Conservation (phyloP, 2,888 invertebrate species). For the Apodemia duryi region DNA sequence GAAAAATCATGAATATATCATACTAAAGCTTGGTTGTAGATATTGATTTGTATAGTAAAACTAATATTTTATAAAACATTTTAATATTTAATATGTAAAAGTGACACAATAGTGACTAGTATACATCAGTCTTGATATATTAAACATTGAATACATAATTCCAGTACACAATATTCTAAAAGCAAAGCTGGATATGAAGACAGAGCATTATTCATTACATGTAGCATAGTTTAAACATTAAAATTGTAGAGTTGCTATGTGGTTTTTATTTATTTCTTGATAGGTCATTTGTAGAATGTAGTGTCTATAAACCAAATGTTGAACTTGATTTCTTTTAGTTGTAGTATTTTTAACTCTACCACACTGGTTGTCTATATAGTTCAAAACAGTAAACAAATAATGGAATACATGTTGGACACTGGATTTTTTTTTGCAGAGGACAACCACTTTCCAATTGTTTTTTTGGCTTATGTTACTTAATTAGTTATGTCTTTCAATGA, state of each 20-base stretch:
- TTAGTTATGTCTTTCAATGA: no score
- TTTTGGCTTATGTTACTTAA: no score
- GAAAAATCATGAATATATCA: constrained; percentile 50
- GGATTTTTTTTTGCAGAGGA: no score
- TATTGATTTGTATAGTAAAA: not conserved
- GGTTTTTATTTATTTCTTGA: not conserved
- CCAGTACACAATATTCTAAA: constrained; percentile 12
- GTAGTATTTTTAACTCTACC: not conserved
- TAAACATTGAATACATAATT: constrained; percentile 46
- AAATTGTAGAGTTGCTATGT: not conserved
- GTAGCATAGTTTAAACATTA: constrained; percentile 2
- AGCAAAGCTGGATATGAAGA: constrained; percentile 38
- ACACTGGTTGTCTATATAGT: not conserved
- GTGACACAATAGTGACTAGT: constrained; percentile 76
- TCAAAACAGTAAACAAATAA: not conserved
- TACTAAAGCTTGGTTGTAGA: not conserved
- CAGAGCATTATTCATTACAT: not conserved
- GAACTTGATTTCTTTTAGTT: not conserved
- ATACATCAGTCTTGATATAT: constrained; percentile 72
- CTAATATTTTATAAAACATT: constrained; percentile 57
- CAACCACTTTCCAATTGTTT: no score
- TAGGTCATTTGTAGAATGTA: not conserved
- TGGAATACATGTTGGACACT: not conserved
- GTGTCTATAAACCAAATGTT: not conserved
- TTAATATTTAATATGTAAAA: constrained; percentile 70